Base-by-base conservation (phyloP, 2,888 invertebrate species). In the Lepidochrysops patricia region DNA sequence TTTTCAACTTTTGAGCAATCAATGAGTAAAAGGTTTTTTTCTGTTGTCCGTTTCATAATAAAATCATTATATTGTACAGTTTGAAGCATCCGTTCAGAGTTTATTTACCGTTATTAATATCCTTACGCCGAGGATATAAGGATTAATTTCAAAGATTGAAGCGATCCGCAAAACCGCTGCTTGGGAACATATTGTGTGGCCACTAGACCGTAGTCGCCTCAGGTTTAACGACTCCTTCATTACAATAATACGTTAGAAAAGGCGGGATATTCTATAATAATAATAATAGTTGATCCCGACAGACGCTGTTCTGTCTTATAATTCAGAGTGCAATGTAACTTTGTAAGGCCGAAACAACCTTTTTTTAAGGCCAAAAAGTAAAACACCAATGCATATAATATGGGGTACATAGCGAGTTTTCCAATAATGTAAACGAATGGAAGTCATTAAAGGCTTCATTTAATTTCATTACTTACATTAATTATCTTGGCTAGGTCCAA, bases 201-300 rank as follows among this genome's bases (percentile, higher is more conserved):
- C 12, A 26, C 25, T 25, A 50, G 50, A 50, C 50, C 50, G 50
- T 50, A 26, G 26, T 26, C 26, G 26, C 5, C 3, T 37, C n/a
- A 26, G 25, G 25, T 50, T 26, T 26, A 26, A 50, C 50, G 50
- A 26, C 50, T 13, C 26, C 13, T 50, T 26, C 25, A 26, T 50
- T 50, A 50, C 26, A 50, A 50, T 26, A 50, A 50, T 50, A 50
- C 50, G 50, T 26, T 50, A 50, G 25, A 50, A 50, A 26, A 26
- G 50, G 26, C 50, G 50, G 12, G 50, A 50, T 26, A 25, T 26
- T 26, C n/a, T 12, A 19, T 9, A 23, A 43, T 43, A 9, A 23
- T 9, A 43, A 23, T 43, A 43, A 19, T n/a, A n/a, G n/a, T n/a
- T n/a, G n/a, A n/a, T n/a, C n/a, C n/a, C n/a, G n/a, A n/a, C n/a